Evolutionary conservation across 2,888 invertebrate species (phyloP), one percentile per base, ranked within the genome.

Genomic region (Orthonychiurus folsomi): DNA sequence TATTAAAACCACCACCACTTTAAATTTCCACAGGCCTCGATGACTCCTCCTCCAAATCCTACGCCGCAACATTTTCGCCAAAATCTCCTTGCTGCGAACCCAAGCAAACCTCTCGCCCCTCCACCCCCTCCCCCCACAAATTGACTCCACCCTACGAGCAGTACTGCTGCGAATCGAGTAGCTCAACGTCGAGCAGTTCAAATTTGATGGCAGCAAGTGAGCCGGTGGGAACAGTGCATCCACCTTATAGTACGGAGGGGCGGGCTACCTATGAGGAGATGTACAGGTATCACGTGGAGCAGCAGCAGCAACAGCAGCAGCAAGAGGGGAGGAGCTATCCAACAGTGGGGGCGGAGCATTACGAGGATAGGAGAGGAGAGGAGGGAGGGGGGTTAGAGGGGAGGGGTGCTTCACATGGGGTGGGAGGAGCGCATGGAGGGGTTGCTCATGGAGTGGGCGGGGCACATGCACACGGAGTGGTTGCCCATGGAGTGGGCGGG

Each of bases 91-190:
- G n/a, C n/a, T n/a, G n/a, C n/a, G n/a, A n/a, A n/a, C n/a, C n/a
- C n/a, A n/a, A n/a, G n/a, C n/a, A n/a, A n/a, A n/a, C n/a, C n/a
- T n/a, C n/a, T n/a, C 9, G 56, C 5, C 23, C 27, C 18, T 56
- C 56, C n/a, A 56, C 56, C 20, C 56, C 56, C 15, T 25, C 18
- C 56, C 24, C 55, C 24, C 24, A 56, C n/a, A 25, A 56, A 21
- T n/a, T 20, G 52, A n/a, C 52, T 52, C 5, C 9, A 52, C 52
- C 21, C 26, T 68, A 64, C 56, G 64, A 68, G 2, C 60, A 63
- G 15, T 68, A 68, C 52, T 68, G 68, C 53, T 68, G 68, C 59
- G 68, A 68, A 50, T 68, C 68, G 3, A 66, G 64, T 12, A 64
- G 64, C 53, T 68, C 68, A 2, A 66, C 68, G 28, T 60, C 66